Evolutionary conservation across 2,888 invertebrate genomes (phyloP), one percentile per base, ranked within the genome.

Genomic region (Xestia ashworthii): DNA sequence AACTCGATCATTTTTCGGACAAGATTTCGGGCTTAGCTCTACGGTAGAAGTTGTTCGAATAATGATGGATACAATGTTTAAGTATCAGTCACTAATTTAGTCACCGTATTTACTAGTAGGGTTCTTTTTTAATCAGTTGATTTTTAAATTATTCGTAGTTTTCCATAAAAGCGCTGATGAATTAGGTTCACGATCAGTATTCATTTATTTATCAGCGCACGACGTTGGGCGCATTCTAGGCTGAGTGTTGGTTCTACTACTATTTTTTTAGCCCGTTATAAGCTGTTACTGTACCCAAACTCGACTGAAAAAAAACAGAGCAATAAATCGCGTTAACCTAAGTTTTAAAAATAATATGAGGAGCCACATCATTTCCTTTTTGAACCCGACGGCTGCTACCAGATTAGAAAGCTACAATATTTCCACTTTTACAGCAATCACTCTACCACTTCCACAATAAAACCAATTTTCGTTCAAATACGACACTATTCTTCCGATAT

Each of bases 391-490:
- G 16, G 5, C 32, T 79, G 12, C 16, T 25, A 44, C 1, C 14
- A n/a, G 4, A 53, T 62, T 12, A 53, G n/a, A 55, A 48, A 66
- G 14, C 14, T 38, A 32, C 38, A 53, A 53, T 8, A 19, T 46
- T 53, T 58, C 5, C 50, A 22, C 22, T 50, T 77, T 3, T 8
- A 53, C 16, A 76, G 38, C 19, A 74, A 73, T 65, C 25, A 32
- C 44, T 14, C 1, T 68, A 71, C 48, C 38, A 68, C 19, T 64
- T n/a, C 38, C 62, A 68, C 44, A 84, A 82, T 50, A 50, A 58
- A 66, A 76, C 32, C 62, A 65, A 76, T 80, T 69, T 84, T 69
- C 74, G 46, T 58, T 50, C 55, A 71, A 71, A 74, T 71, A 65
- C 19, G 60, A 70, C 60, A 74, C 76, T 77, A 78, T 60, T 60